Conservation (phyloP, 2,888 invertebrate genomes). For the Drosophila ezoana region DNA sequence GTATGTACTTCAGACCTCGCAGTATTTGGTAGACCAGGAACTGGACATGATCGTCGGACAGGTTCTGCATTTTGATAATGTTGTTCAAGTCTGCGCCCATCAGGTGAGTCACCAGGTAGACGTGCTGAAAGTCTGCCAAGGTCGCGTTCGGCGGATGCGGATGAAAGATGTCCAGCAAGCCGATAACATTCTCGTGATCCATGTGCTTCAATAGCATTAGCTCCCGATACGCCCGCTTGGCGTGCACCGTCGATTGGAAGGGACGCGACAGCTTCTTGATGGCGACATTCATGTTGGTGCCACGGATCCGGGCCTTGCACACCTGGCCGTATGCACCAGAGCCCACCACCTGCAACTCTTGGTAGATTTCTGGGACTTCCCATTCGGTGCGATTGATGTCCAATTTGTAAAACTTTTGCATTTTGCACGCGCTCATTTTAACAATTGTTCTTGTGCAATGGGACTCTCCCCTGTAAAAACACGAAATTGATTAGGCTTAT, state of each 20-base stretch:
- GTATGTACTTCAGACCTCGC: slow-evolving; percentile 98
- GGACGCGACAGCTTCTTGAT: slow-evolving; percentile 99
- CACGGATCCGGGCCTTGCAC: slow-evolving; percentile 73
- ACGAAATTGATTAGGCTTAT: slow-evolving; percentile 75
- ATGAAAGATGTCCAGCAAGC: slow-evolving; percentile 96
- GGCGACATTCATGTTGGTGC: slow-evolving; percentile 88
- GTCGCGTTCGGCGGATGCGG: slow-evolving; percentile 89
- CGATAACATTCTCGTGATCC: slow-evolving; percentile 99
- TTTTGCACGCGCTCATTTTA: slow-evolving; percentile 73
- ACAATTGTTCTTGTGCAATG: slow-evolving; percentile 7
- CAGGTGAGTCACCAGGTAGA: slow-evolving; percentile 97
- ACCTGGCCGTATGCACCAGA: slow-evolving; percentile 97
- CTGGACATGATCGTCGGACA: slow-evolving; percentile 99
- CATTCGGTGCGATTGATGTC: slow-evolving; percentile 99
- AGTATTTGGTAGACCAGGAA: slow-evolving; percentile 99
- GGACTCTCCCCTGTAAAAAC: slow-evolving; percentile 16
- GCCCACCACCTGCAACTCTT: slow-evolving; percentile 95
- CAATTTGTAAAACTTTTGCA: slow-evolving; percentile 92
- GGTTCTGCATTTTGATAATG: slow-evolving; percentile 97
- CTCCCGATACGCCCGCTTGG: slow-evolving; percentile 98
- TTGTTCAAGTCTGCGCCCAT: slow-evolving; percentile 99
- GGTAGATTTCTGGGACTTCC: slow-evolving; percentile 97
- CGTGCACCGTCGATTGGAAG: slow-evolving; percentile 99
- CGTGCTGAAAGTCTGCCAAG: slow-evolving; percentile 95
- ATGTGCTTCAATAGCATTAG: slow-evolving; percentile 98